A percentile compares a stretch with the other conserved stretches of the same genome.
These are phyloP conservation scores for Leptinotarsa juncta DNA, from an alignment of 2,888 invertebrate genomes.

Conservation along the genomic window DNA sequence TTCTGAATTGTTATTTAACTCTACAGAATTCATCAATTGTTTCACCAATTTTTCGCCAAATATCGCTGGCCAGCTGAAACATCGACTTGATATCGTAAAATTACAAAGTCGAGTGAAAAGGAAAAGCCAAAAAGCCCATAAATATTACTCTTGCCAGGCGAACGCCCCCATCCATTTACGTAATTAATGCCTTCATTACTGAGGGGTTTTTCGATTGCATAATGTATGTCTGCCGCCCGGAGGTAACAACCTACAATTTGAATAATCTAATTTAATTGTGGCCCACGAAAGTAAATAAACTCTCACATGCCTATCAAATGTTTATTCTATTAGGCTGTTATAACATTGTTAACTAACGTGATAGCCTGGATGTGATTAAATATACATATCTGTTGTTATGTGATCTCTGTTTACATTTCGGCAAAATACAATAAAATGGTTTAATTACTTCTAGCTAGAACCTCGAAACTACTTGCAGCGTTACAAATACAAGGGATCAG, in stretches of 20 bases:
- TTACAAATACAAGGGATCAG: background rate
- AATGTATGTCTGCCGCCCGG: background rate
- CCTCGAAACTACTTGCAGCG: background rate
- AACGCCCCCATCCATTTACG: background rate
- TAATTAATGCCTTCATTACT: slow-evolving; percentile 1
- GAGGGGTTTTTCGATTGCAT: background rate
- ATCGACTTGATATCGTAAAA: background rate
- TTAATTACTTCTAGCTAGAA: background rate
- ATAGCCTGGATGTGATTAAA: background rate
- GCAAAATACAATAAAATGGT: background rate
- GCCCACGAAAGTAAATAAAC: background rate
- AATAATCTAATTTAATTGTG: background rate
- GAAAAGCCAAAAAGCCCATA: background rate
- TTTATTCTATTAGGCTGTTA: background rate
- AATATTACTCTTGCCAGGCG: slow-evolving; percentile 5
- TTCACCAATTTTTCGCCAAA: no score
- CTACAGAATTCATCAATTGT: no score
- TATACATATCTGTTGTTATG: background rate
- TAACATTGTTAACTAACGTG: background rate
- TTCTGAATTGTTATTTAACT: no score
- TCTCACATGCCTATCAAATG: background rate
- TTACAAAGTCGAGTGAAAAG: background rate
- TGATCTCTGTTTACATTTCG: slow-evolving; percentile 2
- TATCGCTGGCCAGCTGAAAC: no score
- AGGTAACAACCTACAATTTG: background rate